Percentiles rank a stretch among this genome's conserved stretches.
phyloP scores from a whole-genome alignment of 2,113 vertebrate genomes.

The Nematolebias whitei region DNA sequence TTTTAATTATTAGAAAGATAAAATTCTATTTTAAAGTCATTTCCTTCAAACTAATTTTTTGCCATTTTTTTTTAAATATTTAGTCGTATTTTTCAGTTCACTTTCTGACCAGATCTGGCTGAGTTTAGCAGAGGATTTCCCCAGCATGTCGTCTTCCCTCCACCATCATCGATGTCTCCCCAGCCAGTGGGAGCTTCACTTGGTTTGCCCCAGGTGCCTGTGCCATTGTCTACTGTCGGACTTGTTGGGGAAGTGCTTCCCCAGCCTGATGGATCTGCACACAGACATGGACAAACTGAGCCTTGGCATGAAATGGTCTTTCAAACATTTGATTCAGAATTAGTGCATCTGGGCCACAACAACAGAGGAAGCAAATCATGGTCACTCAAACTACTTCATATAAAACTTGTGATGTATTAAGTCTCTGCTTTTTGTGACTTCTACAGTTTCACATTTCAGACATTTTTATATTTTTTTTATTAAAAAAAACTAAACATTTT shows the following conservation, averaged over 20 bases:
- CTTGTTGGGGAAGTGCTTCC: constrained; percentile 87
- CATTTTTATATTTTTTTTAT: too few species aligned
- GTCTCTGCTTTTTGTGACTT: too few species aligned
- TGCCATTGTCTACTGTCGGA: constrained; percentile 89
- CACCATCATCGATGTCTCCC: constrained; percentile 88
- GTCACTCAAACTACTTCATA: too few species aligned
- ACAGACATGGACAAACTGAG: not conserved
- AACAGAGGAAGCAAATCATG: not conserved
- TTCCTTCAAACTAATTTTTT: not conserved
- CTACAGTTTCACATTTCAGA: too few species aligned
- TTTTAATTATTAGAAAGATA: not conserved
- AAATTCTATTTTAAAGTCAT: not conserved
- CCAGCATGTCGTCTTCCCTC: constrained; percentile 85
- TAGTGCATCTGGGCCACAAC: not conserved
- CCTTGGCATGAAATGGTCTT: constrained; percentile 1
- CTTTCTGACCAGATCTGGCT: constrained; percentile 89
- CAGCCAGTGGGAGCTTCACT: constrained; percentile 87
- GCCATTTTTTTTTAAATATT: not conserved
- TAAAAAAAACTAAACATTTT: too few species aligned
- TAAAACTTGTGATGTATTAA: too few species aligned
- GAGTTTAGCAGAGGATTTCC: constrained; percentile 86
- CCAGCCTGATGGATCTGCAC: constrained; percentile 85
- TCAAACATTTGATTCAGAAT: not conserved
- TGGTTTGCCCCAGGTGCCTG: constrained; percentile 92
- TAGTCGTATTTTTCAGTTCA: not conserved